phyloP scores from a whole-genome alignment of 2,888 invertebrate species.

The Dynastes maya region DNA sequence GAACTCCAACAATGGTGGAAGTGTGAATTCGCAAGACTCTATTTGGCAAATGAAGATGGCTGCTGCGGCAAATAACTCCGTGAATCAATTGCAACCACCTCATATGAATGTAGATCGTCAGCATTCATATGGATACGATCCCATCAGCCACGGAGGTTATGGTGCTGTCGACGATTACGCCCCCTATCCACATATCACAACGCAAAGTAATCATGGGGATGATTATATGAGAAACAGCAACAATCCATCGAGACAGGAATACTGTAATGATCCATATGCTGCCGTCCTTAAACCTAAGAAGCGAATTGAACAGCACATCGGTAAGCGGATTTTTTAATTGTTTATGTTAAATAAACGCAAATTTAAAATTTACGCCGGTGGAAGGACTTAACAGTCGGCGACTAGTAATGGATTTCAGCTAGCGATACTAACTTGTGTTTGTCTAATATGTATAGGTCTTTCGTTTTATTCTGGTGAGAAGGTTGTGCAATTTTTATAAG shows the following conservation, averaged over 20 bases:
- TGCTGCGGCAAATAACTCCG: slow-evolving; percentile 80
- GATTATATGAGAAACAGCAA: slow-evolving; percentile 84
- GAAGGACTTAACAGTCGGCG: not conserved
- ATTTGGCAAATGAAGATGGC: slow-evolving; percentile 96
- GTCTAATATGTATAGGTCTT: slow-evolving; percentile 35
- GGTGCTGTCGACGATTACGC: slow-evolving; percentile 89
- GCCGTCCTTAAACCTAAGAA: slow-evolving; percentile 93
- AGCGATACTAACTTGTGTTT: slow-evolving; percentile 28
- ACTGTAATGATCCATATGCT: slow-evolving; percentile 90
- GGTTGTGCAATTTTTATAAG: slow-evolving; percentile 38
- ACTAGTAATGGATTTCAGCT: not conserved
- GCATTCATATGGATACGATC: slow-evolving; percentile 83
- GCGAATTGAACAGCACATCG: slow-evolving; percentile 88
- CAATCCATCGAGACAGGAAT: slow-evolving; percentile 89
- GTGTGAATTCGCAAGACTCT: slow-evolving; percentile 95
- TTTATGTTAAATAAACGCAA: not conserved
- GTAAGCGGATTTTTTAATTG: slow-evolving; percentile 73
- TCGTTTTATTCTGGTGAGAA: slow-evolving; percentile 41
- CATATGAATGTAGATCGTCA: slow-evolving; percentile 78
- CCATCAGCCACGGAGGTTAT: slow-evolving; percentile 86
- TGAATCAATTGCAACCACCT: slow-evolving; percentile 73
- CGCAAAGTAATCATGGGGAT: slow-evolving; percentile 78
- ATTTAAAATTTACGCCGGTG: not conserved
- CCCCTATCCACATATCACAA: slow-evolving; percentile 85
- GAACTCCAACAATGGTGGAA: slow-evolving; percentile 95